Evolutionary conservation across 2,888 invertebrate genomes (phyloP), one percentile per base, ranked within the genome.

Genomic region (Lypha dubia): DNA sequence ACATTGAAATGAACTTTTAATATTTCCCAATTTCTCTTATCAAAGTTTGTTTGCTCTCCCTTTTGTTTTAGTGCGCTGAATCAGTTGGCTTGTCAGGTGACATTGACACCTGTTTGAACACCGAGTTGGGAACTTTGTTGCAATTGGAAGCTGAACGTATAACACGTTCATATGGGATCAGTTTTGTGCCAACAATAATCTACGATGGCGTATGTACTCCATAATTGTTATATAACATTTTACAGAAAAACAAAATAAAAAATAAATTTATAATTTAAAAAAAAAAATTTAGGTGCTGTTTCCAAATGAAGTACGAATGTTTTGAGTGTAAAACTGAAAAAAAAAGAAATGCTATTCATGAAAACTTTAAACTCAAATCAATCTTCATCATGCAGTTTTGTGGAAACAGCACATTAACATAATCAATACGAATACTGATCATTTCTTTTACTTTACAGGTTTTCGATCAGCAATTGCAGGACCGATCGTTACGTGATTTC

Each of bases 131-230:
- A 53, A 93, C 91, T 1, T 49, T 89, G 28, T 84, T 93, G 68
- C 94, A 94, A 89, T 88, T 94, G 74, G 87, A 90, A 68, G 93
- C 93, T n/a, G 93, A 94, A 89, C 85, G 88, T 67, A 89, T 91
- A 79, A 94, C 94, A 1, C 87, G 89, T 6, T 81, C 86, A 15
- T 91, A 90, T 83, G 76, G 77, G 20, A 93, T 93, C 24, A 90
- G 87, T 83, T 94, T 93, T 89, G 91, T 94, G 41, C 94, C 94
- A 56, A 94, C 93, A 1, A 92, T 94, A 68, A 87, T 93, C 49
- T 94, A 92, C 87, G 92, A 94, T 88, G 91, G 91, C 85, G 94
- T 94, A 91, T 91, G 92, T 89, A 58, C 35, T 9, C 0, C 9
- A 38, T 35, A 15, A 28, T 15, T 28, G 32, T 56, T 44, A 22